Percentiles rank a stretch among this genome's conserved stretches.
These are phyloP conservation scores for Rhizomys pruinosus DNA, from an alignment of 2,113 vertebrate genomes.

Conservation along the genomic window DNA sequence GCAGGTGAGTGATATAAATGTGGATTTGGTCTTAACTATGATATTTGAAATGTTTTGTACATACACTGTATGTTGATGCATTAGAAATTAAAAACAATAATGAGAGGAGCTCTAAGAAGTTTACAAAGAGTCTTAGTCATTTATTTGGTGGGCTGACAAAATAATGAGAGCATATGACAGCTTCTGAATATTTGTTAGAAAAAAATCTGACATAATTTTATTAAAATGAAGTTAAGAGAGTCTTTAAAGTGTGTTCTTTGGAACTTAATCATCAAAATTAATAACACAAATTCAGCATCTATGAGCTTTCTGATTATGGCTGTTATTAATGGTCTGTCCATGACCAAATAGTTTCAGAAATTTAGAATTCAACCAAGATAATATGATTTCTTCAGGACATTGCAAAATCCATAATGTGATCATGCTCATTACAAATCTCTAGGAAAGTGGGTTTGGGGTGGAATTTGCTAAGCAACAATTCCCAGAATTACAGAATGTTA, in stretches of 20 bases:
- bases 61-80: not conserved
- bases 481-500: not conserved
- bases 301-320: not conserved
- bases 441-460: not conserved
- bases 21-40: not conserved
- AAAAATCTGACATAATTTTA: not conserved
- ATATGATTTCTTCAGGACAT: not conserved
- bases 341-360: not conserved
- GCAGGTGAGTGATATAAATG: not conserved
- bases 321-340: not conserved
- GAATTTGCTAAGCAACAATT: not conserved
- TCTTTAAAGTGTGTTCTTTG: not conserved
- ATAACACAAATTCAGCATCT: not conserved
- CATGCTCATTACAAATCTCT: not conserved
- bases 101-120: not conserved
- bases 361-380: not conserved
- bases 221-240: not conserved
- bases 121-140: not conserved
- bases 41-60: not conserved
- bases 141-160: not conserved
- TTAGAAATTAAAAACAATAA: not conserved
- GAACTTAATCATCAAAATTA: not conserved
- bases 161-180: not conserved
- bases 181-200: not conserved
- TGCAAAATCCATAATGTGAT: not conserved